A percentile compares a stretch with the other conserved stretches of the same genome.
Conservation (phyloP, 1,140 invertebrate species). For the Nasonia vitripennis region DNA sequence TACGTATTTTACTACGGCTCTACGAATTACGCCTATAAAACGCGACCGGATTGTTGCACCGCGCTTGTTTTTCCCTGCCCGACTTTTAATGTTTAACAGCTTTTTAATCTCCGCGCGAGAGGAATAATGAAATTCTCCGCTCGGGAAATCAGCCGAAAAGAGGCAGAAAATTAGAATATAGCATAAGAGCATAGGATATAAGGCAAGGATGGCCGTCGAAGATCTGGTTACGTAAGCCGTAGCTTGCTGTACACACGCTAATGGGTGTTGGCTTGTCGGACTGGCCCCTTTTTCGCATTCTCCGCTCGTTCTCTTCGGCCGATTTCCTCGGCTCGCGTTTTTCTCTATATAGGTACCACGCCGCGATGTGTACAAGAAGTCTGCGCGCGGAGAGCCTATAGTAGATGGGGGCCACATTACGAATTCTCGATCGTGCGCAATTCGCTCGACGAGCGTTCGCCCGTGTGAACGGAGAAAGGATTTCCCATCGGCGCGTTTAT, state of each 20-base stretch:
- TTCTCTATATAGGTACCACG: neutral
- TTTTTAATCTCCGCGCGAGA: no score
- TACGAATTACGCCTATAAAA: neutral
- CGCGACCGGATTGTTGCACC: neutral
- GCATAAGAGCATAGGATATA: no score
- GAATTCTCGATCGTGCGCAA: constrained; percentile 53
- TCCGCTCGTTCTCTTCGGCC: neutral
- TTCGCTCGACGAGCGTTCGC: constrained; percentile 7
- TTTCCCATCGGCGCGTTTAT: constrained; percentile 57
- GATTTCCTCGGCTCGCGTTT: neutral
- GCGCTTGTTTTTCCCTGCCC: neutral
- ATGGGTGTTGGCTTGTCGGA: neutral
- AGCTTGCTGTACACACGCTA: neutral
- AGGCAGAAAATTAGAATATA: no score
- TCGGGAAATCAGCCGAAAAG: no score
- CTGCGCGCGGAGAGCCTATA: neutral
- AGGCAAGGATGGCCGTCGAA: neutral
- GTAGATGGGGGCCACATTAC: neutral
- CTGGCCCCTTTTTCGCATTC: neutral
- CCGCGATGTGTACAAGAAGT: neutral
- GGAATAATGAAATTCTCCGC: no score
- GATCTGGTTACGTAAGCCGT: constrained; percentile 19
- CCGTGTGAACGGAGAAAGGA: constrained; percentile 58
- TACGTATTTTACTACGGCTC: neutral
- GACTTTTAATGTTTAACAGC: neutral